Evolutionary conservation across 2,113 vertebrate genomes (phyloP), one percentile per base, ranked within the genome.

Genomic region (Sander vitreus): DNA sequence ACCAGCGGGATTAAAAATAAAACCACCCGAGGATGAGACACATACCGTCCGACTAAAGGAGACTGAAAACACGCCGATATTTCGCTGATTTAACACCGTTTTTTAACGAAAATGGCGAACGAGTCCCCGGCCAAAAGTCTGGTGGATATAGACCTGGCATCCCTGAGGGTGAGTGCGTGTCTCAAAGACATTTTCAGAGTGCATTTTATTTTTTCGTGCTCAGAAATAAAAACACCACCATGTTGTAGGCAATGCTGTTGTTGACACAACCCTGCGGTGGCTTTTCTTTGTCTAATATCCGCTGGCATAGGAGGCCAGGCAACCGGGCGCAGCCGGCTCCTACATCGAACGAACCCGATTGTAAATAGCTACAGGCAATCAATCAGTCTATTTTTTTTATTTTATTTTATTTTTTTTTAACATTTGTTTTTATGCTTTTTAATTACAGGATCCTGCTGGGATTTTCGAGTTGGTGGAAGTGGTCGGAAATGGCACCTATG

Each of bases 51-150:
- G 77, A 67, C 36, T 94, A 82, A 94, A 92, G 90, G 84, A 88
- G 50, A 77, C 33, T 45, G 6, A 68, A 64, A 60, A 79, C 50
- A 33, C 81, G 85, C 50, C 45, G 65, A 72, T 57, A 66, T 83
- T 85, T 84, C 54, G 33, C 70, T 70, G 30, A 73, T 85, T 92
- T 88, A 73, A 78, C 85, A 62, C 78, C 90, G 62, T 85, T 94
- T 94, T 89, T 78, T 36, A n/a, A 25, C 83, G 87, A 96, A 96
- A 94, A 98, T 98, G 97, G 97, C 97, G 96, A 98, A 98, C 96
- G 97, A 98, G 75, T 98, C 97, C 90, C 97, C 97, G 88, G 97
- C 97, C 50, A 98, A 98, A 92, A 97, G 97, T 95, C 96, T 98
- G 89, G 97, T 97, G 94, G 97, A 98, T 70, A 98, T 98, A 94